Evolutionary conservation across 2,888 invertebrate genomes (phyloP).

Genomic region (Lithodes maja): DNA sequence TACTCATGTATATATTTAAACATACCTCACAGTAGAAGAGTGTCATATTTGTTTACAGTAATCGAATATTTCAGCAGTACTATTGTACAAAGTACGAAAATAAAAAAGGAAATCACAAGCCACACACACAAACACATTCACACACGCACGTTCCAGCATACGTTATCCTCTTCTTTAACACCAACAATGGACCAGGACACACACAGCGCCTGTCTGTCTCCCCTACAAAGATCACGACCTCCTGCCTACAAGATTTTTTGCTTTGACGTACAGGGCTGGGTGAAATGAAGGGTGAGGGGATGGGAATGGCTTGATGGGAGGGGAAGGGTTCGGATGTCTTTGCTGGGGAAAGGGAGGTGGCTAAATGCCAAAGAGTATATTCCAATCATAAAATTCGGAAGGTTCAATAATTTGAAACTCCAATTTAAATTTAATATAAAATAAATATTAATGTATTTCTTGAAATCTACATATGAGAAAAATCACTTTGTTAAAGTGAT

Average conservation of each 20-base stretch:
- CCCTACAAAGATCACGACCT: not conserved
- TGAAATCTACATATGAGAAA: no score
- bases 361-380: not conserved
- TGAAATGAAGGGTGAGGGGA: not conserved
- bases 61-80: no score
- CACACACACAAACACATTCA: not conserved
- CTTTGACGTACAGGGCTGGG: not conserved
- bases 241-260: conserved; percentile 2
- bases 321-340: not conserved
- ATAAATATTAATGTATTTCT: no score
- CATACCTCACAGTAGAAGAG: no score
- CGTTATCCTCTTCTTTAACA: not conserved
- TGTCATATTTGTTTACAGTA: no score
- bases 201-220: not conserved
- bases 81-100: no score
- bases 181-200: not conserved
- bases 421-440: no score
- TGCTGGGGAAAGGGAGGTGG: not conserved
- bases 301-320: not conserved
- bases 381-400: not conserved
- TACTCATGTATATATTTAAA: no score
- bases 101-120: no score
- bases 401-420: no score
- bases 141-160: not conserved
- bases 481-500: no score